Conservation (phyloP, 2,888 invertebrate genomes). For the Acrobasis consociella region DNA sequence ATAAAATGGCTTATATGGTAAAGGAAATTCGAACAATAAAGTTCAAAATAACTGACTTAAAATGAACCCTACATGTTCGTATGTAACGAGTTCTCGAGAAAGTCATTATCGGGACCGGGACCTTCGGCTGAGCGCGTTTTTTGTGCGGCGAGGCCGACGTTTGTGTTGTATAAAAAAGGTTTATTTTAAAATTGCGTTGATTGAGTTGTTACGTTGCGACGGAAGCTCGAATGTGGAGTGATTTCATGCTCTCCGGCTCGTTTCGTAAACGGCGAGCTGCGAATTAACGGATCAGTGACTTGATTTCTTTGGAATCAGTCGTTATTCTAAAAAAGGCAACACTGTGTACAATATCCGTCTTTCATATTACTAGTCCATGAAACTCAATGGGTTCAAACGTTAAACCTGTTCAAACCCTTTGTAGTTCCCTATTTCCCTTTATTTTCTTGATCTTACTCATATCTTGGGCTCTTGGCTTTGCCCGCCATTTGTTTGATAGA, state of each 20-base stretch:
- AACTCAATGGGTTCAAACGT: too few species aligned
- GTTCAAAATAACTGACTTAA: constrained; percentile 32
- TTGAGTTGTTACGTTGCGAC: constrained; percentile 70
- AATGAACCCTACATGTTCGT: constrained; percentile 24
- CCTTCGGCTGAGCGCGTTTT: constrained; percentile 58
- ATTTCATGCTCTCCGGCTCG: constrained; percentile 57
- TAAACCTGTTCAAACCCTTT: too few species aligned
- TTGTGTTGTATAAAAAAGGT: constrained; percentile 62
- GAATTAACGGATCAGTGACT: neutral
- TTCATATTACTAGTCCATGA: too few species aligned
- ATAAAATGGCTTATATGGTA: neutral
- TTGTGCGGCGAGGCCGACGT: constrained; percentile 59
- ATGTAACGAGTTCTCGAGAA: constrained; percentile 64
- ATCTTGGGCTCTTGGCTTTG: too few species aligned
- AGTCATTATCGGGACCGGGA: constrained; percentile 71
- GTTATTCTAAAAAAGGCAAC: too few species aligned
- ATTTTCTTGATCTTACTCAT: too few species aligned
- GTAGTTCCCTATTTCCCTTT: too few species aligned
- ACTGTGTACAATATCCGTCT: too few species aligned
- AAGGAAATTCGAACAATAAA: constrained; percentile 16
- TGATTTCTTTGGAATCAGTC: neutral
- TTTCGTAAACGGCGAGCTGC: constrained; percentile 49
- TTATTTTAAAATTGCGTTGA: constrained; percentile 76
- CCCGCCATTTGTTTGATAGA: too few species aligned
- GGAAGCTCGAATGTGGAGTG: constrained; percentile 47